phyloP scores from a whole-genome alignment of 92 coral and sea anemone species.

The Pocillopora meandrina region DNA sequence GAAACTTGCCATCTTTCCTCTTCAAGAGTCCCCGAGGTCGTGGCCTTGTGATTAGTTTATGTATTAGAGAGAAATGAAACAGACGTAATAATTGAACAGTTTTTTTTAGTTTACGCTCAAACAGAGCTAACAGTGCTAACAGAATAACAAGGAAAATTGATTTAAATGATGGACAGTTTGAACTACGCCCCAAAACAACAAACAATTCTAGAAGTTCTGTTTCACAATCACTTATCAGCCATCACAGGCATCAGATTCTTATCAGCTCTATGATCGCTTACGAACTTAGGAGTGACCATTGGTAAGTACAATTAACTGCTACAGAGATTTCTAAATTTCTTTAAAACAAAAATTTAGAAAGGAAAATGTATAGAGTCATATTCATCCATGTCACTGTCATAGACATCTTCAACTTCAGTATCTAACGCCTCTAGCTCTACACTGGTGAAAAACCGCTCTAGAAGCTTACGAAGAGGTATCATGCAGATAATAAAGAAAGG shows the following conservation, averaged over 20 bases:
- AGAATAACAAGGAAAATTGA: too few species aligned
- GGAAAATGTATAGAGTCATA: slow-evolving; percentile 92
- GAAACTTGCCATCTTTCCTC: too few species aligned
- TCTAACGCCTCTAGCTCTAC: slow-evolving; percentile 88
- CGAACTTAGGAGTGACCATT: background rate
- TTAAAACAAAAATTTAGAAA: slow-evolving; percentile 34
- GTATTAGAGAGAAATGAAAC: too few species aligned
- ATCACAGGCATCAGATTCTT: background rate
- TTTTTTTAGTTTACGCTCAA: too few species aligned
- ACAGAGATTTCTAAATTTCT: background rate
- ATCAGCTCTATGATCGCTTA: background rate
- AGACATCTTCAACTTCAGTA: slow-evolving; percentile 88
- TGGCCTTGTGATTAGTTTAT: too few species aligned
- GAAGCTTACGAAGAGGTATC: slow-evolving; percentile 82
- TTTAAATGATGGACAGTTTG: too few species aligned
- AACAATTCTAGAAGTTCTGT: too few species aligned
- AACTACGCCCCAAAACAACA: too few species aligned
- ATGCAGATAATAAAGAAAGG: slow-evolving; percentile 90
- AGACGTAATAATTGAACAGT: too few species aligned
- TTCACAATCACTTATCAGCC: too few species aligned
- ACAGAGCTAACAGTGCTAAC: too few species aligned
- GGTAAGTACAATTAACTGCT: background rate
- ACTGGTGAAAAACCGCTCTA: slow-evolving; percentile 79
- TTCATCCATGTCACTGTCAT: slow-evolving; percentile 94
- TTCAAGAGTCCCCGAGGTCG: too few species aligned